phyloP scores from a whole-genome alignment of 2,797 vertebrate species.

The Macrochelys suwanniensis region DNA sequence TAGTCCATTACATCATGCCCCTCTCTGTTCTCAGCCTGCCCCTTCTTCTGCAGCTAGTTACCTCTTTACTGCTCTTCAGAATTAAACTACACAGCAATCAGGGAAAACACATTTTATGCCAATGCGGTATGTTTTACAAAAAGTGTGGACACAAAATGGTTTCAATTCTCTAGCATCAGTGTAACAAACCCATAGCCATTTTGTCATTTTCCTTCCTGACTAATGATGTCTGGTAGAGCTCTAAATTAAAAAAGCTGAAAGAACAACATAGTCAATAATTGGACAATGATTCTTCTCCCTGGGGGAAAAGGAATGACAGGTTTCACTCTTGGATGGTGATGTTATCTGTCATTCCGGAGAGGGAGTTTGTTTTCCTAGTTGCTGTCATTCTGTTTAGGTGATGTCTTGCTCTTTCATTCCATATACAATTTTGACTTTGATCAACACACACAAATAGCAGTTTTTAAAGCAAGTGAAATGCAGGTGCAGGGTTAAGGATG shows the following conservation, averaged over 20 bases:
- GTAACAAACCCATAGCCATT: not conserved
- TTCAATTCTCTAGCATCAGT: not conserved
- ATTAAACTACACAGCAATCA: not conserved
- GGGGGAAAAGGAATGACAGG: slow-evolving; percentile 49
- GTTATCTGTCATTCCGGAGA: slow-evolving; percentile 54
- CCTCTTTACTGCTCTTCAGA: not conserved
- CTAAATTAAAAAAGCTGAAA: slow-evolving; percentile 21
- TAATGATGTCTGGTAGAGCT: slow-evolving; percentile 7
- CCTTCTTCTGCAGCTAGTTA: not conserved
- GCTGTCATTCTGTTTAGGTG: not conserved
- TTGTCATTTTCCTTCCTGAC: slow-evolving; percentile 11
- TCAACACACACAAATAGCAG: not conserved
- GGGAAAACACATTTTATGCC: not conserved
- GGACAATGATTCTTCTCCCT: slow-evolving; percentile 38
- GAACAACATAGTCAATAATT: slow-evolving; percentile 13
- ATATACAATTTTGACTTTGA: not conserved
- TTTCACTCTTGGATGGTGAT: slow-evolving; percentile 21
- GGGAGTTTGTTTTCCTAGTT: slow-evolving; percentile 14
- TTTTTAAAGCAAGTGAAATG: slow-evolving; percentile 39
- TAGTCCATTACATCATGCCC: not conserved
- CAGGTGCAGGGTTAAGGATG: slow-evolving; percentile 28
- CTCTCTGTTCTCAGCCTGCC: not conserved
- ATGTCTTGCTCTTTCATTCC: not conserved
- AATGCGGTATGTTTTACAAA: not conserved
- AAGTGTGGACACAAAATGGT: not conserved